Evolutionary conservation across 2,797 vertebrate genomes (phyloP), one percentile per base, ranked within the genome.

Genomic region (Gadopsis bispinosus): DNA sequence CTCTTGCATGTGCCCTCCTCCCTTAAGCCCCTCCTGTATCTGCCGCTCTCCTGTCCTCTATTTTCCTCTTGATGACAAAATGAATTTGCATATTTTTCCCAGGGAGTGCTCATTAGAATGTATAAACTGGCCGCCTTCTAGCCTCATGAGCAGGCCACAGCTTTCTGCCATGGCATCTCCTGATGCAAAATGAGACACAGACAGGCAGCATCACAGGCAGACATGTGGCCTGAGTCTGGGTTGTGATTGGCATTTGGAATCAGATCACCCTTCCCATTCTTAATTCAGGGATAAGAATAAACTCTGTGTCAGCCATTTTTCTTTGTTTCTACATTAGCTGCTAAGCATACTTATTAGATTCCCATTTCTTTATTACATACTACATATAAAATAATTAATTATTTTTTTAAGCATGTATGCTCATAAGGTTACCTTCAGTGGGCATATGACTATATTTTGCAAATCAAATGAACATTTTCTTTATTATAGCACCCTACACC

Each of bases 31-130:
- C 89, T 91, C 90, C 91, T 88, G 84, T 92, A 92, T 91, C 87
- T 93, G 83, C 91, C 87, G 69, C 88, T 91, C 88, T 92, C 92
- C 92, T 93, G 91, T 93, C 91, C 92, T 93, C 92, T 90, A 87
- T 92, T 93, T 93, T 92, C 85, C 75, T 92, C 91, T 81, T 93
- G 90, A 92, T 92, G 92, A 94, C 92, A 92, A 92, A 93, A 91
- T 88, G 75, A 87, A 95, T 94, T 94, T 92, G 93, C 94, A 95
- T 95, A 93, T 91, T 91, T 94, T 92, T 91, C 80, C 87, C 83
- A 91, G 87, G 87, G 81, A 92, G 89, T 54, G 58, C 80, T 93
- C 91, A 94, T 94, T 95, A 94, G 90, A 90, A 94, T 95, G 90
- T 92, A 94, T 91, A 92, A 92, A 93, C 86, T 73, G 81, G 87